These are phyloP conservation scores for Globodera rostochiensis DNA, from an alignment of 1,140 invertebrate species.

Conservation along the genomic window DNA sequence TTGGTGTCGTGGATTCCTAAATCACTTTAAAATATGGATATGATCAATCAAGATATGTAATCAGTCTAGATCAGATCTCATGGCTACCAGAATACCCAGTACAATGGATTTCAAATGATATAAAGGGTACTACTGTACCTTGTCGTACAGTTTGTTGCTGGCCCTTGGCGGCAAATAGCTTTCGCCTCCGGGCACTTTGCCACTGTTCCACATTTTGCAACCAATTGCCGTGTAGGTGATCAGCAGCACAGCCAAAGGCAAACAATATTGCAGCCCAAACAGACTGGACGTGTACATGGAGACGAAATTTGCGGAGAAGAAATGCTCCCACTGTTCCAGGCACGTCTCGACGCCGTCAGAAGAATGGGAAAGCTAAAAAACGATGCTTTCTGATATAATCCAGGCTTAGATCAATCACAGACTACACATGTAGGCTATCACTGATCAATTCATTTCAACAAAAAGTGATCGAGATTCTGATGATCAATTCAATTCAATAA, in stretches of 20 bases:
- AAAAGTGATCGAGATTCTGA: no score
- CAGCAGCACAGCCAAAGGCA: constrained; percentile 60
- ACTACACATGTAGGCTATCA: no score
- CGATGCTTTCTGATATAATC: neutral
- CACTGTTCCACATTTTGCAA: constrained; percentile 62
- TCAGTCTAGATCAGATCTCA: no score
- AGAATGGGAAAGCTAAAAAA: constrained; percentile 17
- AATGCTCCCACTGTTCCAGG: constrained; percentile 59
- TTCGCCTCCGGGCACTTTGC: constrained; percentile 54
- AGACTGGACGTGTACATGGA: constrained; percentile 53
- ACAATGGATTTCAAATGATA: no score
- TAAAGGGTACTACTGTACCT: constrained; percentile 35
- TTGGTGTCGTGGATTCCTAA: neutral
- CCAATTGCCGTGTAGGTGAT: constrained; percentile 64
- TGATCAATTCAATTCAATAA: no score
- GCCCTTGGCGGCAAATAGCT: constrained; percentile 16
- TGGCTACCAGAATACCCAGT: no score
- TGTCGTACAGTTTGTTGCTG: constrained; percentile 57
- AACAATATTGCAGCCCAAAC: constrained; percentile 59
- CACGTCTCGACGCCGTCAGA: constrained; percentile 52
- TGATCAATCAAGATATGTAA: no score
- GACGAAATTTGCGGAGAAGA: constrained; percentile 41
- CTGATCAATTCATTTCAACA: no score
- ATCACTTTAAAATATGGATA: neutral
- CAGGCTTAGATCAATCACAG: neutral